Evolutionary conservation across 2,888 invertebrate genomes (phyloP).

Genomic region (Nomada fucata): DNA sequence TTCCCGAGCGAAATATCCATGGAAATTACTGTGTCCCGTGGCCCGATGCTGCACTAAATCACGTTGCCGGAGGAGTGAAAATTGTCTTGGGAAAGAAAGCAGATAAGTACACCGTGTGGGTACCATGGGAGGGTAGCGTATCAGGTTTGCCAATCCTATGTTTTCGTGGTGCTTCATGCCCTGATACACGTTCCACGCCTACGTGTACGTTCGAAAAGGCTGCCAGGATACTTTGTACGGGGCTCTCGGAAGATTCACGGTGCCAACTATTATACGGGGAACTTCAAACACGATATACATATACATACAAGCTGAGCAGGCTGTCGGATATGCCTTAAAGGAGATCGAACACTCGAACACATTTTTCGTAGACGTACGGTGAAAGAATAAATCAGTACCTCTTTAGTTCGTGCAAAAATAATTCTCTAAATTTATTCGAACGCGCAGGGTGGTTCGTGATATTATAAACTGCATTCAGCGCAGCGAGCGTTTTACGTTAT

Average conservation of each 20-base stretch:
- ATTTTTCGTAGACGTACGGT: no score
- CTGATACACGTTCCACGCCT: neutral
- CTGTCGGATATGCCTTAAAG: no score
- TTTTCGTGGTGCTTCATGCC: neutral
- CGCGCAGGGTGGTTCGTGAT: no score
- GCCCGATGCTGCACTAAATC: constrained; percentile 65
- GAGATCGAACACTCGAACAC: no score
- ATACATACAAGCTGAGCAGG: no score
- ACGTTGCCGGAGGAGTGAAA: constrained; percentile 68
- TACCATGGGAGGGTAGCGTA: constrained; percentile 53
- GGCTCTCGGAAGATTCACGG: constrained; percentile 25
- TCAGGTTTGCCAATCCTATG: constrained; percentile 59
- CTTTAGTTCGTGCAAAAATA: constrained; percentile 5
- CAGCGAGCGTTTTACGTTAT: no score
- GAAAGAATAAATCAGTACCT: no score
- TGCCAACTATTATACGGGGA: neutral
- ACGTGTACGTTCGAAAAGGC: neutral
- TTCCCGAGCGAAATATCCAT: constrained; percentile 64
- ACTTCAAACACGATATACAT: no score
- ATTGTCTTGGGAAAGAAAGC: constrained; percentile 70
- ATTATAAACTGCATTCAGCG: no score
- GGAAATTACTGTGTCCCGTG: constrained; percentile 56
- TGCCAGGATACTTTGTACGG: constrained; percentile 36
- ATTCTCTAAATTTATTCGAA: neutral
- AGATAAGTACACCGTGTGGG: constrained; percentile 55